These are phyloP conservation scores for Mixornis gularis DNA, from an alignment of 2,113 vertebrate species.

Conservation along the genomic window DNA sequence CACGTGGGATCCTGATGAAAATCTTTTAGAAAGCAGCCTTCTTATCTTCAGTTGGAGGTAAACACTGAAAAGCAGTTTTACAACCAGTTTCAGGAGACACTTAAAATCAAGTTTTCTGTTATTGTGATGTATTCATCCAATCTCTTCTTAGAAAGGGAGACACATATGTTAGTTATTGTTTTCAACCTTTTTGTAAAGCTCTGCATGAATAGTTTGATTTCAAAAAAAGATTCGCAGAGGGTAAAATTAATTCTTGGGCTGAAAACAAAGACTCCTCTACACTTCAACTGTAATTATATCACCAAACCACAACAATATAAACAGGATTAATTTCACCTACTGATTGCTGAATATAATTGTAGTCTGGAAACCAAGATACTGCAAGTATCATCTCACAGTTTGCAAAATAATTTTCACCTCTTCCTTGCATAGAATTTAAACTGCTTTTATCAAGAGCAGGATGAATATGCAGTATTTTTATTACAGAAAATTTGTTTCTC, in stretches of 20 bases:
- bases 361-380: neutral
- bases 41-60: neutral
- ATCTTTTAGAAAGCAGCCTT: neutral
- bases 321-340: neutral
- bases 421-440: neutral
- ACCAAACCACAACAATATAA: neutral
- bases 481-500: neutral
- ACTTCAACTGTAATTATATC: neutral
- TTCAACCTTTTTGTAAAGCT: neutral
- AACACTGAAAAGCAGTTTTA: neutral
- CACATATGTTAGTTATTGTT: neutral
- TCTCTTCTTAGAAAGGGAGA: neutral
- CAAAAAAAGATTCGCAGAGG: rapidly evolving
- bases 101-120: neutral
- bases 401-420: neutral
- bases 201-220: neutral
- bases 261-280: neutral
- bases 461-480: neutral
- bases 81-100: neutral
- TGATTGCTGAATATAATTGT: neutral
- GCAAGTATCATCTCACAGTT: neutral
- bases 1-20: neutral
- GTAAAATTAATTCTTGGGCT: neutral
- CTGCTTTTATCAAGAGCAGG: neutral
- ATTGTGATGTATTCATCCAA: neutral